Base-by-base conservation (phyloP, 2,888 invertebrate genomes). In the Hydropsyche betteni region DNA sequence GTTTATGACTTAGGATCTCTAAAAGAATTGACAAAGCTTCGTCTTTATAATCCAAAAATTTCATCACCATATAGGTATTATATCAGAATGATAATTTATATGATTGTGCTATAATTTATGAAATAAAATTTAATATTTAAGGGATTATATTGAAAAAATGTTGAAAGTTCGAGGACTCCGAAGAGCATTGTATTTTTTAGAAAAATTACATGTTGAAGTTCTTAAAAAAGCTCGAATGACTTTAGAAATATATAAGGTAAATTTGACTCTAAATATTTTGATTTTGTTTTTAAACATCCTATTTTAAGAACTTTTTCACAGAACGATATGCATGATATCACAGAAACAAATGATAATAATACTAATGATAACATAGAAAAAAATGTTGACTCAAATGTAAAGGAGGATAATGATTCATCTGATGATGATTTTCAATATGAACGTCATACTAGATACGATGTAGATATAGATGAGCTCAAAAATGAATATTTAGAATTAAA, bases 111-210 rank as follows among this genome's bases (percentile, higher is more conserved):
- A 38, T 36, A 14, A 33, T 24, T 24, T 24, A 24, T 24, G 24
- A 69, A 69, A 12, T 44, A n/a, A 69, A n/a, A 34, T 44, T 69
- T 71, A 36, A 34, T n/a, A 77, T 81, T 81, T n/a, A 82, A 91
- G 95, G 79, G 91, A 92, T 80, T 97, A 94, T 82, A 95, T 97
- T 80, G 94, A 95, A 83, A 94, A 94, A 82, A 92, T 94, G 76
- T 85, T 97, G 75, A 96, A 96, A 85, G 95, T 95, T 6, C 92
- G 94, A 80, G 96, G 96, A 12, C 87, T 97, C 77, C 90, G 92
- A 24, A 94, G 95, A 82, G 92, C 95, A 81, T 86, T 96, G 83
- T 89, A 90, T 80, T 93, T 96, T 84, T 88, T 97, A 70, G 92
- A 94, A 82, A 90, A 91, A 81, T 85, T 94, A 80, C 91, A 94